phyloP scores from a whole-genome alignment of 2,113 vertebrate genomes.

The Ovis aries region ARS-UI_Ramb_v3.0 NC_056080.1:120925501-120926000 shows the following conservation, averaged over 20 bases:
- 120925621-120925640: no score
- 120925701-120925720: no score
- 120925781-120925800: background rate
- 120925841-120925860: background rate
- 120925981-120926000: background rate
- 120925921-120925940: background rate
- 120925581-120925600: no score
- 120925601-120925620: no score
- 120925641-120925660: no score
- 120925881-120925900: background rate
- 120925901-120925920: background rate
- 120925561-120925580: no score
- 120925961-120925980: background rate
- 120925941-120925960: background rate
- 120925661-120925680: no score
- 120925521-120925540: no score
- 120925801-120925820: background rate
- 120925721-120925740: no score
- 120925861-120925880: background rate
- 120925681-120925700: no score
- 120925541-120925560: no score
- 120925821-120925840: background rate
- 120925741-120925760: background rate
- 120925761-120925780: background rate
- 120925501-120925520: no score